phyloP scores from a whole-genome alignment of 2,113 vertebrate genomes.

The Pavo muticus region DNA sequence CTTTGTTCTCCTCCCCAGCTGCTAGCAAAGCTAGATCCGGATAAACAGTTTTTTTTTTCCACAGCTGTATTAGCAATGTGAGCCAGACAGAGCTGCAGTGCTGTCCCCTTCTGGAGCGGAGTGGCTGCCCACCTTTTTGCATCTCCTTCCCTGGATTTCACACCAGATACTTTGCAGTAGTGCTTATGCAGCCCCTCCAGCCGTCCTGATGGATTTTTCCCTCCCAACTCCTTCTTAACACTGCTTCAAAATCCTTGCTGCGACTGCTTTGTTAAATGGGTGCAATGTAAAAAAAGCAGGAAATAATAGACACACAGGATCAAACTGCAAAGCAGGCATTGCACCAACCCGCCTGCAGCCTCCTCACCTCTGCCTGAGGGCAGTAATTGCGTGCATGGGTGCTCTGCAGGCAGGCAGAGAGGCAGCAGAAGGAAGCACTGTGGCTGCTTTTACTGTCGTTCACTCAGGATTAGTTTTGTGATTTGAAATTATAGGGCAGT shows the following conservation, averaged over 20 bases:
- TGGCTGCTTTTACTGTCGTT: conserved; percentile 30
- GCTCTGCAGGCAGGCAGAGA: background rate
- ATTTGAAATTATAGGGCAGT: conserved; percentile 32
- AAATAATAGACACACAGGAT: background rate
- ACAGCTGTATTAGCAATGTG: fast-evolving
- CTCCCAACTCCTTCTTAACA: background rate
- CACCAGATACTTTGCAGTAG: background rate
- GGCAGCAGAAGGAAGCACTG: fast-evolving
- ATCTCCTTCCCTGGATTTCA: background rate
- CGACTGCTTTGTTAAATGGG: background rate
- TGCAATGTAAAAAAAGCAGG: background rate
- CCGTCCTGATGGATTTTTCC: background rate
- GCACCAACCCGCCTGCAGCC: background rate
- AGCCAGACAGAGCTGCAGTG: background rate
- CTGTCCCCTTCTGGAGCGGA: background rate
- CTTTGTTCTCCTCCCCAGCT: background rate
- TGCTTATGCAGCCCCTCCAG: background rate
- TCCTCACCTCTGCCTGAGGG: background rate
- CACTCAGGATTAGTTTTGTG: conserved; percentile 15
- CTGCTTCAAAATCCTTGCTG: background rate
- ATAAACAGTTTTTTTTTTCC: background rate
- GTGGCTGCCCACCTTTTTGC: background rate
- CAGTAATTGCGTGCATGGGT: background rate
- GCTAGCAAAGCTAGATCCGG: background rate
- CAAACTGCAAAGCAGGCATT: background rate